phyloP scores from a whole-genome alignment of 2,797 vertebrate species.

The Typhlichthys eigenmanni region DNA sequence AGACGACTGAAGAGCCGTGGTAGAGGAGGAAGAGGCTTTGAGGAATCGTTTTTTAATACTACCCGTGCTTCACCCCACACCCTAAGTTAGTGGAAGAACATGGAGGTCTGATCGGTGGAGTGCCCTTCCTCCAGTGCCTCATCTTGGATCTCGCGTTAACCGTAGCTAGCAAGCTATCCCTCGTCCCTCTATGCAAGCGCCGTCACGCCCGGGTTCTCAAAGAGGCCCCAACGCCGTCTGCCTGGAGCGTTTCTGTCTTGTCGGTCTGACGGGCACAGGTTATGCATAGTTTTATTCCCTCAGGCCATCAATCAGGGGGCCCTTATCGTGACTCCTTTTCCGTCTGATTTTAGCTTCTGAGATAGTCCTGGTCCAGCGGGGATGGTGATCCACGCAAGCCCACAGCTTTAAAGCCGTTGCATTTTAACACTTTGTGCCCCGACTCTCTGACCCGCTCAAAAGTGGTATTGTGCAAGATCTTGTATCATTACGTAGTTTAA shows the following conservation, averaged over 20 bases:
- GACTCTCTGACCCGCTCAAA: no score
- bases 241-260: constrained; percentile 40
- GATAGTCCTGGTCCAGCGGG: constrained; percentile 1
- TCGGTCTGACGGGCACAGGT: constrained; percentile 25
- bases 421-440: neutral
- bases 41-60: neutral
- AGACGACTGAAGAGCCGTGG: constrained; percentile 68
- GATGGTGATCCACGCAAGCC: neutral
- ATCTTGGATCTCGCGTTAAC: constrained; percentile 33
- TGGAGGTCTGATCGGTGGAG: neutral
- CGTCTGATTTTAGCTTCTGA: constrained; percentile 23
- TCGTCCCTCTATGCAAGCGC: constrained; percentile 63
- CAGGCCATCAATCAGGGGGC: constrained; percentile 19
- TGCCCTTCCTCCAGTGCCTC: constrained; percentile 31
- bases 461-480: no score
- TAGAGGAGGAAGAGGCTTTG: no score
- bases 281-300: constrained; percentile 28
- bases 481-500: no score
- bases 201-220: constrained; percentile 42
- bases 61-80: constrained; percentile 41
- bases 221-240: constrained; percentile 62
- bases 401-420: constrained; percentile 7
- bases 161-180: constrained; percentile 51
- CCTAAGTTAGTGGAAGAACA: constrained; percentile 22
- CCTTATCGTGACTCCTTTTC: constrained; percentile 12